These are phyloP conservation scores for Glaucopsyche alexis DNA, from an alignment of 2,888 invertebrate species.

Conservation along the genomic window DNA sequence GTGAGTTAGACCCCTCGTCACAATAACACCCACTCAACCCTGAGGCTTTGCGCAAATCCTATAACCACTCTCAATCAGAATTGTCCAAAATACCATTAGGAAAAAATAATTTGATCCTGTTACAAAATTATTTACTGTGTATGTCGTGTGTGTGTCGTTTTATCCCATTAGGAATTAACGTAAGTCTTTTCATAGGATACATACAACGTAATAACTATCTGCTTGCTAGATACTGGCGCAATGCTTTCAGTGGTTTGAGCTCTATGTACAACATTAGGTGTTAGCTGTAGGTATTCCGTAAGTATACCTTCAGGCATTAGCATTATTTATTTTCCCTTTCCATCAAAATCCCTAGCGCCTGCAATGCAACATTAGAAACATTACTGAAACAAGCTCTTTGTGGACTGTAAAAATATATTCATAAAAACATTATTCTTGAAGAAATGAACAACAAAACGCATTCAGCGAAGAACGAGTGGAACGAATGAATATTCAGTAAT, in stretches of 20 bases:
- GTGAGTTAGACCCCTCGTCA: slow-evolving; percentile 7
- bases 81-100: neutral
- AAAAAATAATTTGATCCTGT: slow-evolving; percentile 11
- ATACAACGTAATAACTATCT: no score
- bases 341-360: no score
- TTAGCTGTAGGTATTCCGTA: no score
- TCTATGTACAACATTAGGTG: no score
- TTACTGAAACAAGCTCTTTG: neutral
- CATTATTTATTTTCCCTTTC: no score
- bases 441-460: slow-evolving; percentile 20
- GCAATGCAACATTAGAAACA: no score
- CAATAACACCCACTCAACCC: neutral
- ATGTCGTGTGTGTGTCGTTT: neutral
- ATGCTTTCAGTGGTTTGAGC: no score
- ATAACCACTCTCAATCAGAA: slow-evolving; percentile 1
- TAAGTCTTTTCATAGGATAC: no score
- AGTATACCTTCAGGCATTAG: no score
- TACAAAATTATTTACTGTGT: neutral
- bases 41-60: slow-evolving; percentile 14
- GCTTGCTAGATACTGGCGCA: no score
- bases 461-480: slow-evolving; percentile 15
- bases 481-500: slow-evolving; percentile 22
- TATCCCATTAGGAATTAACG: no score
- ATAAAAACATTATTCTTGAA: slow-evolving; percentile 13
- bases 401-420: neutral